These are phyloP conservation scores for Clupea harengus DNA, from an alignment of 2,113 vertebrate genomes.

Conservation along the genomic window DNA sequence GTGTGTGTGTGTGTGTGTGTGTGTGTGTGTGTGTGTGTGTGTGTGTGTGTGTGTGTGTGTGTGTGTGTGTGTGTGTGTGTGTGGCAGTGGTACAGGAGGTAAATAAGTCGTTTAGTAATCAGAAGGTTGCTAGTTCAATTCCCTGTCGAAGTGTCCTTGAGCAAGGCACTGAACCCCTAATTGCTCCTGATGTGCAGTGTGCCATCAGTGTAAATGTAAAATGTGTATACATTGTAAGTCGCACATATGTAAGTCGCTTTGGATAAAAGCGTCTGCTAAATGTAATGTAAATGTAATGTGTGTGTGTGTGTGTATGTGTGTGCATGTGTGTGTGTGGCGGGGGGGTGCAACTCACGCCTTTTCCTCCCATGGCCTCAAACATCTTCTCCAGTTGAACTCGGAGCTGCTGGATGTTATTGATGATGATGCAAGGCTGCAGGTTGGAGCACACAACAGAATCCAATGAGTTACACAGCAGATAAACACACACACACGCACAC, in stretches of 20 bases:
- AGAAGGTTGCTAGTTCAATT: too few species aligned
- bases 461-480: slow-evolving; percentile 17
- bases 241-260: too few species aligned
- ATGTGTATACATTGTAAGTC: too few species aligned
- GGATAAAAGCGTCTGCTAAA: too few species aligned
- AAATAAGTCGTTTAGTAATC: too few species aligned
- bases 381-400: slow-evolving; percentile 96
- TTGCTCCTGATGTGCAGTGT: too few species aligned
- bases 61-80: background rate
- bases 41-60: background rate
- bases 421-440: slow-evolving; percentile 88
- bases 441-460: slow-evolving; percentile 27
- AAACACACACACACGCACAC: slow-evolving; percentile 16
- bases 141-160: too few species aligned
- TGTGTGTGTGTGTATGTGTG: too few species aligned
- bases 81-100: too few species aligned
- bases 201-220: too few species aligned
- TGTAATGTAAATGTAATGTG: too few species aligned
- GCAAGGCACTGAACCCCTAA: too few species aligned
- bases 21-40: background rate
- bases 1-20: background rate
- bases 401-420: slow-evolving; percentile 98
- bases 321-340: background rate
- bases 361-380: slow-evolving; percentile 98
- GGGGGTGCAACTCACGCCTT: slow-evolving; percentile 75